Evolutionary conservation across 1,140 invertebrate species (phyloP).

Genomic region (Carposina sasakii): DNA sequence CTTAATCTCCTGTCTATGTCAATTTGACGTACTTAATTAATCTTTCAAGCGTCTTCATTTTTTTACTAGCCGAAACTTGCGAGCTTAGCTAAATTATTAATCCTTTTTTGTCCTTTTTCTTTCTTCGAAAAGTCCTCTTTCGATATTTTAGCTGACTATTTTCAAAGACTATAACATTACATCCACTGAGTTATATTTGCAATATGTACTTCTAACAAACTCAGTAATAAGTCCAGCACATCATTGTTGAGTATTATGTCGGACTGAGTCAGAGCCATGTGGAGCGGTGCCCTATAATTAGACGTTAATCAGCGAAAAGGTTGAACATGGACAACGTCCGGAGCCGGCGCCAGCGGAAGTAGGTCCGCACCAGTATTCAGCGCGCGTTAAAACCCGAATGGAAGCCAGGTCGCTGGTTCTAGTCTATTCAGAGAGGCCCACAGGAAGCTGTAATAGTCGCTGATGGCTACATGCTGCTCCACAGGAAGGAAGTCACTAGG

Average conservation of each 20-base stretch:
- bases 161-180: conserved; percentile 28
- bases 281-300: conserved; percentile 65
- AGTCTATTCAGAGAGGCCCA: conserved; percentile 41
- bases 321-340: conserved; percentile 31
- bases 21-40: too few relatives aligned
- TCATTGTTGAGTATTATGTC: conserved; percentile 44
- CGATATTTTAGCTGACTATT: too few relatives aligned
- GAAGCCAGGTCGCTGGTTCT: conserved; percentile 36
- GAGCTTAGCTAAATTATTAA: too few relatives aligned
- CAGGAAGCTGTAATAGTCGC: conserved; percentile 60
- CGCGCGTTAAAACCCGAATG: conserved; percentile 46
- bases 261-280: conserved; percentile 60
- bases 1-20: too few relatives aligned
- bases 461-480: conserved; percentile 30
- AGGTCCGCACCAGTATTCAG: conserved; percentile 56
- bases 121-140: too few relatives aligned
- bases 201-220: too few relatives aligned
- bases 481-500: conserved; percentile 45
- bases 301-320: conserved; percentile 68
- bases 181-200: conserved; percentile 33
- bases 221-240: conserved; percentile 37
- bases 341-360: conserved; percentile 64
- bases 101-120: too few relatives aligned
- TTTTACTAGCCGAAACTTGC: too few relatives aligned
- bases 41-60: too few relatives aligned